phyloP scores from a whole-genome alignment of 2,888 invertebrate genomes.

The Mongoloraphidia duomilia region DNA sequence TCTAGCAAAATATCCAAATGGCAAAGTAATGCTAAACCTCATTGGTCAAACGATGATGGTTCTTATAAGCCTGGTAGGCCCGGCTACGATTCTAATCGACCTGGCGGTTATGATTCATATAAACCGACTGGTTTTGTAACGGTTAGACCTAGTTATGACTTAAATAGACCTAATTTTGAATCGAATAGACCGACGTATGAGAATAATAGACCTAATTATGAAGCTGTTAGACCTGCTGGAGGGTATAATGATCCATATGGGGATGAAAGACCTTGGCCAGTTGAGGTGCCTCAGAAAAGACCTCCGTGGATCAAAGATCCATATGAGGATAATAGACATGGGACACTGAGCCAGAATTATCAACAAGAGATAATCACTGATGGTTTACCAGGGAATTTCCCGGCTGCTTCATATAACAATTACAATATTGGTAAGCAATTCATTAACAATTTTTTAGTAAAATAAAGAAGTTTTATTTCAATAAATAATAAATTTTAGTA shows the following conservation, averaged over 20 bases:
- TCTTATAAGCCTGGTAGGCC: background rate
- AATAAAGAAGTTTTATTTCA: no score
- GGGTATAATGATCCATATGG: no score
- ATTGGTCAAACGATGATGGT: background rate
- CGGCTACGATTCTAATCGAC: slow-evolving; percentile 1
- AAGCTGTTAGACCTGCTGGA: no score
- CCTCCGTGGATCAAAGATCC: background rate
- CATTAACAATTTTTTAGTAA: no score
- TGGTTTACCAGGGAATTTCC: slow-evolving; percentile 37
- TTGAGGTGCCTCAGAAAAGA: background rate
- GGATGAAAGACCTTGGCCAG: no score
- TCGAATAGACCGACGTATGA: no score
- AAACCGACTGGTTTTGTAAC: no score
- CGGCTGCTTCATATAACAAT: slow-evolving; percentile 19
- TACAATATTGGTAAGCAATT: background rate
- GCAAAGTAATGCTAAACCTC: slow-evolving; percentile 44
- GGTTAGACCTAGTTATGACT: no score
- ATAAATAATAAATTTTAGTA: no score
- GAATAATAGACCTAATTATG: no score
- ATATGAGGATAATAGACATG: slow-evolving; percentile 6
- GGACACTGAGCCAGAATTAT: slow-evolving; percentile 18
- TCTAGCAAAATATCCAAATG: slow-evolving; percentile 68
- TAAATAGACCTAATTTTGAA: no score
- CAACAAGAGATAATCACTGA: slow-evolving; percentile 38
- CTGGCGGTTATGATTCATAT: no score